Evolutionary conservation across 2,888 invertebrate species (phyloP).

Genomic region (Dyspetes luteomarginatus): DNA sequence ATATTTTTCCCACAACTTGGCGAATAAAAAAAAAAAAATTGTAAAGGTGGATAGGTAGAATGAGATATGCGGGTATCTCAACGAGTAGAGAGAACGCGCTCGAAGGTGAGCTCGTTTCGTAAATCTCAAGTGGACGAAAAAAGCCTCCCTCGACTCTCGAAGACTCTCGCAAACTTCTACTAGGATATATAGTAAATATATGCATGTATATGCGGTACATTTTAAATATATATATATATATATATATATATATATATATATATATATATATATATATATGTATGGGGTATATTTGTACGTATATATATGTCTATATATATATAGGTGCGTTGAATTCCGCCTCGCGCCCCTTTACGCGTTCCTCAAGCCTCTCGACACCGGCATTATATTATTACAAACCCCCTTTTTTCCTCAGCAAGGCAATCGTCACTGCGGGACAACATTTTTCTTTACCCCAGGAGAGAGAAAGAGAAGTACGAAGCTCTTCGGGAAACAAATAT

Average conservation of each 20-base stretch:
- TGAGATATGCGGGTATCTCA: conserved; percentile 63
- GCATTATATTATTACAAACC: conserved; percentile 63
- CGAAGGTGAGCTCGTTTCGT: conserved; percentile 56
- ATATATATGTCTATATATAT: neutral
- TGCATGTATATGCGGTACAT: neutral
- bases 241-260: neutral
- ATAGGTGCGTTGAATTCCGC: conserved; percentile 52
- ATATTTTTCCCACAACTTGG: conserved; percentile 55
- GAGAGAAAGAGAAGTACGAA: conserved; percentile 14
- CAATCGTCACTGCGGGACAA: conserved; percentile 52
- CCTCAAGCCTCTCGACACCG: conserved; percentile 59
- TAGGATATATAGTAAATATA: neutral
- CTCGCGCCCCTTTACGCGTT: conserved; percentile 55
- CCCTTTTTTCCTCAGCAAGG: conserved; percentile 27
- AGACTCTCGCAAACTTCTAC: conserved; percentile 50
- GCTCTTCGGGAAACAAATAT: conserved; percentile 78
- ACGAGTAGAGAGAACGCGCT: conserved; percentile 10
- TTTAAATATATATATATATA: neutral
- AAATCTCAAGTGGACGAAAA: conserved; percentile 57
- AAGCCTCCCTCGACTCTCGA: conserved; percentile 62
- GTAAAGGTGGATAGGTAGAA: conserved; percentile 13
- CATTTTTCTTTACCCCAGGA: conserved; percentile 44
- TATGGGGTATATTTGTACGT: neutral
- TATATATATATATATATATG: neutral
- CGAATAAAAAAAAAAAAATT: conserved; percentile 9